Evolutionary conservation across 1,140 invertebrate genomes (phyloP), one percentile per base, ranked within the genome.

Genomic region (Rhopalosiphum padi): DNA sequence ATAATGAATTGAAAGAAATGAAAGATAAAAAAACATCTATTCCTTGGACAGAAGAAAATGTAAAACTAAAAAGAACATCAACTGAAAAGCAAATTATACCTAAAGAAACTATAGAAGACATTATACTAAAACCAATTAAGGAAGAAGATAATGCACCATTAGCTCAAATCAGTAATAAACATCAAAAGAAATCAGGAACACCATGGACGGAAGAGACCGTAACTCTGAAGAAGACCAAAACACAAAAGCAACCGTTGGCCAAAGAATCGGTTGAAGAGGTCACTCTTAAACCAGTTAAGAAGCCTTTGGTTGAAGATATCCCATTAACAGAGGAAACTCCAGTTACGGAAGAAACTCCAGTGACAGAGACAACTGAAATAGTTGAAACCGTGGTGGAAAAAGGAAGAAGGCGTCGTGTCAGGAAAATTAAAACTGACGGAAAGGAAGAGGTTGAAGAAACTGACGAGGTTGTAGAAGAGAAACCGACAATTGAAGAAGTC

Each of bases 101-200:
- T 89, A 94, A 94, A 94, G 95, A 95, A 94, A 95, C 95, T 90
- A 94, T 95, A 94, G 95, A 96, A 94, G 95, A 95, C 60, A 94
- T 94, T 0, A 30, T 95, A n/a, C 94, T 95, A 60, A 94, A 94
- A 93, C 25, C 2, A 30, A 30, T 30, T 11, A 3, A 68, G 11
- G 68, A 53, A 85, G 48, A 2, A 41, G 41, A 2, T 41, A 41
- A 41, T 41, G 41, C 3, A 41, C 41, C 41, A 41, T 41, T 41
- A 41, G 41, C 41, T 41, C 41, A 41, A 7, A 23, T 9, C 23
- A 21, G 0, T 15, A n/a, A 43, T 37, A 15, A 90, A 85, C 37
- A 11, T 85, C 55, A 41, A 85, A 93, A 93, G 21, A 82, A 90
- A 89, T 68, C 86, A 25, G 1, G 91, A 48, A 53, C 88, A 41